Conservation (phyloP, 2,888 invertebrate species). For the Congeria kusceri region DNA sequence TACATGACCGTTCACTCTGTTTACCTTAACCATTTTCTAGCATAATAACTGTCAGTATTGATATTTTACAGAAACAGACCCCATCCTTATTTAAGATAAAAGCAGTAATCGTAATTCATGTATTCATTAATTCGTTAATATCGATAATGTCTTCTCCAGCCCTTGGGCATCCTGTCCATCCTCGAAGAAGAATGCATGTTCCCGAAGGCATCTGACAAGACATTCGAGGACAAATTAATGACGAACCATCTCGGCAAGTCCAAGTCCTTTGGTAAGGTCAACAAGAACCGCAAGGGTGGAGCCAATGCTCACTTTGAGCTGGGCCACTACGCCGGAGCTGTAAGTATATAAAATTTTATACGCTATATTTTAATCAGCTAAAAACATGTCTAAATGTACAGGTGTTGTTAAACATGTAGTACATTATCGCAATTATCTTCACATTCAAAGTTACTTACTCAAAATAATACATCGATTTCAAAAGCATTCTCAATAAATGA, state of each 20-base stretch:
- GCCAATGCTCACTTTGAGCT: slow-evolving; percentile 99
- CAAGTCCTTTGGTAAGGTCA: slow-evolving; percentile 82
- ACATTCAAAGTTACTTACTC: too few species aligned
- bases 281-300: slow-evolving; percentile 95
- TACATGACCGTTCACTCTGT: too few species aligned
- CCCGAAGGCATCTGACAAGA: slow-evolving; percentile 99
- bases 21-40: too few species aligned
- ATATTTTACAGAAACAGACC: too few species aligned
- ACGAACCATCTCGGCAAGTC: slow-evolving; percentile 99
- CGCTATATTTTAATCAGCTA: not conserved
- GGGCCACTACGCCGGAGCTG: slow-evolving; percentile 99
- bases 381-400: too few species aligned
- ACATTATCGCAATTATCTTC: not conserved
- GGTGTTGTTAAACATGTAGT: not conserved
- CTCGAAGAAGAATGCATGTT: slow-evolving; percentile 99
- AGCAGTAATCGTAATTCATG: too few species aligned
- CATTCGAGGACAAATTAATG: slow-evolving; percentile 99
- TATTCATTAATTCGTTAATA: too few species aligned
- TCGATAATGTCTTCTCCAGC: slow-evolving; percentile 89
- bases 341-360: slow-evolving; percentile 87
- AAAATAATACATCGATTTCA: too few species aligned
- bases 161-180: slow-evolving; percentile 99
- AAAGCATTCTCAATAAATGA: too few species aligned
- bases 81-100: too few species aligned
- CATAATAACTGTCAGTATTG: too few species aligned